These are phyloP conservation scores for Oryzias melastigma DNA, from an alignment of 2,113 vertebrate species.

Conservation along the genomic window DNA sequence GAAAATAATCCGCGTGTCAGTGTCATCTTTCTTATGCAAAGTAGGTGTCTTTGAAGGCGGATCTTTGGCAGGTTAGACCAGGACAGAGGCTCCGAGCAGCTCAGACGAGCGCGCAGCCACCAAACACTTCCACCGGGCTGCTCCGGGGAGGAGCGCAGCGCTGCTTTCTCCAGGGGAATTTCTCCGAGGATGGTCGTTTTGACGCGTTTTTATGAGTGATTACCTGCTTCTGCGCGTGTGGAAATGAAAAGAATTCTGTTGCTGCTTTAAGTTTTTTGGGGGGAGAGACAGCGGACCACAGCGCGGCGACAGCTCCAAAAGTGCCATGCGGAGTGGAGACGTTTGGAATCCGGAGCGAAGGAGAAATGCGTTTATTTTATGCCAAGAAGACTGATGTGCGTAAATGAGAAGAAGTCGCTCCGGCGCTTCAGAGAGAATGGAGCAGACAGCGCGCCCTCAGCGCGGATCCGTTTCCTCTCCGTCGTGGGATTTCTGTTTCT, in stretches of 20 bases:
- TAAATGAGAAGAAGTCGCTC: slow-evolving; percentile 22
- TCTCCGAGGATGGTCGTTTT: slow-evolving; percentile 24
- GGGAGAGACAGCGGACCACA: slow-evolving; percentile 18
- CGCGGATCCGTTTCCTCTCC: slow-evolving; percentile 12
- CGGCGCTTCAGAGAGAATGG: slow-evolving; percentile 50
- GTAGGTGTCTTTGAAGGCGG: slow-evolving; percentile 87
- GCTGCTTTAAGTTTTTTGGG: slow-evolving; percentile 30
- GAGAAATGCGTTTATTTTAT: slow-evolving; percentile 3
- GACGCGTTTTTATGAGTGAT: background rate
- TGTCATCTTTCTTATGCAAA: slow-evolving; percentile 94
- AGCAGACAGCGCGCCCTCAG: slow-evolving; percentile 38
- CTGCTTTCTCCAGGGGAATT: slow-evolving; percentile 15
- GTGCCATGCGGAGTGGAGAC: slow-evolving; percentile 25
- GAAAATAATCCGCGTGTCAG: slow-evolving; percentile 88
- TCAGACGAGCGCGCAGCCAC: slow-evolving; percentile 68
- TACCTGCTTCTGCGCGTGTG: background rate
- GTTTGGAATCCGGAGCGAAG: slow-evolving; percentile 12
- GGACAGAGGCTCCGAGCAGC: slow-evolving; percentile 66
- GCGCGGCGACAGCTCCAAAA: slow-evolving; percentile 19
- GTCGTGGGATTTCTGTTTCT: slow-evolving; percentile 25
- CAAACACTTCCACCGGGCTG: slow-evolving; percentile 44
- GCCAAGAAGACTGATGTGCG: background rate
- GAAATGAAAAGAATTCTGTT: background rate
- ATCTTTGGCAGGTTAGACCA: slow-evolving; percentile 81
- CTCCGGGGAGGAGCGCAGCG: slow-evolving; percentile 25